Evolutionary conservation across 2,888 invertebrate genomes (phyloP).

Genomic region (Stenurella melanura): DNA sequence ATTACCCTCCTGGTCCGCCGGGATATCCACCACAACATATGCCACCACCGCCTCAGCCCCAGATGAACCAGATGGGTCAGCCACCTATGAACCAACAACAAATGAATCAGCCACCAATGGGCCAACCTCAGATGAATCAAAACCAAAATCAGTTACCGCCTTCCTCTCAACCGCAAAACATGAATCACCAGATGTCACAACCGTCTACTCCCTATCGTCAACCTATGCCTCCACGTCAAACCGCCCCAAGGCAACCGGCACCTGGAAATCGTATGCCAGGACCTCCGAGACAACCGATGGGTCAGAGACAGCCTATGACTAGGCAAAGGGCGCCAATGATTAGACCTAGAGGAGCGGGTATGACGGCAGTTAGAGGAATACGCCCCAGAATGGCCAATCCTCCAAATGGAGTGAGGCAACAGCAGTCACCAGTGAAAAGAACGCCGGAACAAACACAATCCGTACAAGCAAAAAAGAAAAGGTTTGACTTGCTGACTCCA

Average conservation of each 20-base stretch:
- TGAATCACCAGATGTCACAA: conserved; percentile 55
- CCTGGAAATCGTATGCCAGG: conserved; percentile 69
- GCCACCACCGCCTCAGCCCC: conserved; percentile 67
- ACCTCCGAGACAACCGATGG: conserved; percentile 59
- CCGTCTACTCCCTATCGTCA: conserved; percentile 18
- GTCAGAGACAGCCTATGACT: conserved; percentile 57
- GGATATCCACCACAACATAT: conserved; percentile 73
- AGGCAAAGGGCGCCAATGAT: conserved; percentile 59
- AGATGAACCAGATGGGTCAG: conserved; percentile 70
- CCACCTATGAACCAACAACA: conserved; percentile 68
- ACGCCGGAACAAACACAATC: conserved; percentile 70
- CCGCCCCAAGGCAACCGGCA: conserved; percentile 59
- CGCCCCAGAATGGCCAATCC: conserved; percentile 59
- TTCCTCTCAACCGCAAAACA: conserved; percentile 56
- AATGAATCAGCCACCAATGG: conserved; percentile 59
- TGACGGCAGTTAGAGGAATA: conserved; percentile 57
- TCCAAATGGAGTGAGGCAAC: conserved; percentile 54
- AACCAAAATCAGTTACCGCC: conserved; percentile 52
- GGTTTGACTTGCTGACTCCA: conserved; percentile 80
- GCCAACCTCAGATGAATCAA: conserved; percentile 54
- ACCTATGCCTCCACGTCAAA: conserved; percentile 51
- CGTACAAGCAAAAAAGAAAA: conserved; percentile 73
- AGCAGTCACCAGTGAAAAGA: conserved; percentile 61
- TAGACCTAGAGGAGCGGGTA: conserved; percentile 61
- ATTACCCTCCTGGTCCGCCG: conserved; percentile 68